Evolutionary conservation across 2,797 vertebrate species (phyloP).

Genomic region (Rhodeus uyekii): DNA sequence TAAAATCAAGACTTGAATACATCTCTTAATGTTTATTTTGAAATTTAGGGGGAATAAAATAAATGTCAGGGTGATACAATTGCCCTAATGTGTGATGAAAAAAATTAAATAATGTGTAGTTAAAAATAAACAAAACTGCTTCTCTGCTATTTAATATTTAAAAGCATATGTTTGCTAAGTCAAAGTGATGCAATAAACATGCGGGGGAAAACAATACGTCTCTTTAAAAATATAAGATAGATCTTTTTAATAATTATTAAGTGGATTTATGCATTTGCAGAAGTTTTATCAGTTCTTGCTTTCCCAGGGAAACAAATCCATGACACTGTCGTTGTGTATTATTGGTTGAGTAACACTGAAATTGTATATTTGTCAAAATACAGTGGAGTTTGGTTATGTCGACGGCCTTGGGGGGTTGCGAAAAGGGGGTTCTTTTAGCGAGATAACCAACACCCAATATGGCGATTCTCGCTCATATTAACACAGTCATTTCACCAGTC

Average conservation of each 20-base stretch:
- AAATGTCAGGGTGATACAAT: background rate
- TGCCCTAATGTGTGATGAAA: background rate
- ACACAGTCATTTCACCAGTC: no score
- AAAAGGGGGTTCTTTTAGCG: no score
- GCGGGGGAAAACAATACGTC: background rate
- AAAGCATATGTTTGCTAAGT: background rate
- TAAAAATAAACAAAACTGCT: background rate
- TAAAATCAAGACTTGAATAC: background rate
- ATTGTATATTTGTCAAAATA: background rate
- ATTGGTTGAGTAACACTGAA: background rate
- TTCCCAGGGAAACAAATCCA: background rate
- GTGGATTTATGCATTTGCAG: background rate
- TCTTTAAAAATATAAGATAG: background rate
- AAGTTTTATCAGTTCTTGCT: background rate
- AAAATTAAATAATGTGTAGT: background rate
- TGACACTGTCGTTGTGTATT: background rate
- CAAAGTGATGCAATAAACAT: background rate
- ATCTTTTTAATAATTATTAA: background rate
- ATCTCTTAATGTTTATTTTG: background rate
- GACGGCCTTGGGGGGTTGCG: no score
- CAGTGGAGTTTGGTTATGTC: no score
- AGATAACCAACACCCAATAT: no score
- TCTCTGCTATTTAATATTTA: background rate
- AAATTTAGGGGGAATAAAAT: background rate
- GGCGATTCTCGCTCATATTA: no score